These are phyloP conservation scores for Macropodus opercularis DNA, from an alignment of 2,797 vertebrate genomes.

Conservation along the genomic window DNA sequence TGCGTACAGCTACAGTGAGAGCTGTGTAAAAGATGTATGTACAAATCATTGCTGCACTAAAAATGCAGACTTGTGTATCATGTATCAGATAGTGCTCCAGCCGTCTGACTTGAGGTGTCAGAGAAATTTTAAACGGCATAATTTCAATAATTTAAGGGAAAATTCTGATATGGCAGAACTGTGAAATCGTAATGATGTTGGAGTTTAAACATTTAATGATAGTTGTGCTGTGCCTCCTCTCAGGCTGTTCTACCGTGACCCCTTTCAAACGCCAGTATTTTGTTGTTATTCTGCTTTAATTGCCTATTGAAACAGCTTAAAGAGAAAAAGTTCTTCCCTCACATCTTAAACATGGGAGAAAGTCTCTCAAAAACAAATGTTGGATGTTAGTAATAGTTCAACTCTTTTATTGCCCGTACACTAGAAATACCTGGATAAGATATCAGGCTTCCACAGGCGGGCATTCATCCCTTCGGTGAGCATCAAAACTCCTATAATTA, in stretches of 20 bases:
- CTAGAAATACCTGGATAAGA: not conserved
- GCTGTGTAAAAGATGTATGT: not conserved
- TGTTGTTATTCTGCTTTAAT: constrained; percentile 12
- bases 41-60: not conserved
- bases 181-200: not conserved
- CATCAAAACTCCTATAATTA: not conserved
- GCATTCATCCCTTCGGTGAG: not conserved
- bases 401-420: not conserved
- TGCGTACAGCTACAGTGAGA: not conserved
- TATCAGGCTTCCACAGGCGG: constrained; percentile 3
- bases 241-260: too few species aligned
- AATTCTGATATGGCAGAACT: not conserved
- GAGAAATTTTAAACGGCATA: not conserved
- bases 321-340: not conserved
- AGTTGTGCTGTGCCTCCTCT: not conserved
- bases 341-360: constrained; percentile 2
- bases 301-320: constrained; percentile 27
- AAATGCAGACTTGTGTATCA: not conserved
- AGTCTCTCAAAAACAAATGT: not conserved
- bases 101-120: not conserved
- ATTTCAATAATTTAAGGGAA: not conserved
- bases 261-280: too few species aligned
- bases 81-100: not conserved
- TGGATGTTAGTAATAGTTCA: too few species aligned
- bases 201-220: not conserved